These are phyloP conservation scores for Trissonchulus latispiculum DNA, from an alignment of 2,888 invertebrate genomes.

Conservation along the genomic window DNA sequence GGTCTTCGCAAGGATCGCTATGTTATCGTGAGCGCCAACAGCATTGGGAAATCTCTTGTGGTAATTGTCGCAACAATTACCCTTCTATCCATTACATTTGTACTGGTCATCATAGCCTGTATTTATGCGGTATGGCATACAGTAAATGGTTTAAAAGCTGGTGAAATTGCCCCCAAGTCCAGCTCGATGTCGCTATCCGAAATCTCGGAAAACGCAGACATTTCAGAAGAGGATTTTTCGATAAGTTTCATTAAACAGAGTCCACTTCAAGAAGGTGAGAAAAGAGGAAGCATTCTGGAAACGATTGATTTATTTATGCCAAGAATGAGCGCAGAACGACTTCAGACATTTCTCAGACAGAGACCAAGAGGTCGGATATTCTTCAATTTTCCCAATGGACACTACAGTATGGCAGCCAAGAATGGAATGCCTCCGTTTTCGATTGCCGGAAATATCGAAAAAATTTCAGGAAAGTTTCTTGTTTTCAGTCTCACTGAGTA, in stretches of 20 bases:
- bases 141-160: neutral
- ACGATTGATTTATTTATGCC: too few species aligned
- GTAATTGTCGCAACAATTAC: neutral
- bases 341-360: too few species aligned
- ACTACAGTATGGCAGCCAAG: neutral
- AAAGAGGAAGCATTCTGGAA: too few species aligned
- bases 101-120: neutral
- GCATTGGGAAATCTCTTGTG: neutral
- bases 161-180: neutral
- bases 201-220: neutral
- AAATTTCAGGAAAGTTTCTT: neutral
- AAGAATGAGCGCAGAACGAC: neutral
- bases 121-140: too few species aligned
- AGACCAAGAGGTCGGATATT: neutral
- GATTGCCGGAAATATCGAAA: neutral
- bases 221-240: neutral
- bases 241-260: too few species aligned
- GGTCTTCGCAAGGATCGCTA: neutral
- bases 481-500: neutral
- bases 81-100: neutral
- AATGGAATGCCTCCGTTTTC: neutral
- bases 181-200: neutral
- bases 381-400: neutral
- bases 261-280: neutral
- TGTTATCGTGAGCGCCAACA: neutral